These are phyloP conservation scores for Festucalex cinctus DNA, from an alignment of 2,113 vertebrate genomes.

Conservation along the genomic window DNA sequence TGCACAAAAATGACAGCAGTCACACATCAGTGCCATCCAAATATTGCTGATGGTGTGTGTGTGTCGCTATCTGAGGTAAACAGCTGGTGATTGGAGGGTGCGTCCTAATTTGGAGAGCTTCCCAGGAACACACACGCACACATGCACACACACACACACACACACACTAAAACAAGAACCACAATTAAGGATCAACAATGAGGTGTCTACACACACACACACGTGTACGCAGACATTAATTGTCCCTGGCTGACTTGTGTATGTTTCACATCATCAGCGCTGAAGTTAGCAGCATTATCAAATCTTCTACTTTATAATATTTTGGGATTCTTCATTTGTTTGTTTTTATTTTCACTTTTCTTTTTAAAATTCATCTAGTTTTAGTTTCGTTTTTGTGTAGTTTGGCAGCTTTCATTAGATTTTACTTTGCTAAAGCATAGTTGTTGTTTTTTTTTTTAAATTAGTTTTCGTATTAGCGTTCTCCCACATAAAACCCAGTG, in stretches of 20 bases:
- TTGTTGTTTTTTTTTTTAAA: too few species aligned
- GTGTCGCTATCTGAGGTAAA: slow-evolving; percentile 56
- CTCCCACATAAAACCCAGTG: too few species aligned
- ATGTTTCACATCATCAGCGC: neutral
- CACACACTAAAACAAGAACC: neutral
- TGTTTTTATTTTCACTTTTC: neutral
- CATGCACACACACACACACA: neutral
- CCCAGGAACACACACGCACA: slow-evolving; percentile 25
- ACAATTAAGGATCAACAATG: slow-evolving; percentile 2
- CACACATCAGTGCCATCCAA: neutral
- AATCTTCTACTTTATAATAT: too few species aligned
- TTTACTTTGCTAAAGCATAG: too few species aligned
- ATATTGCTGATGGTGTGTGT: neutral
- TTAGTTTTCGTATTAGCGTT: too few species aligned
- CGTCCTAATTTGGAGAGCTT: slow-evolving; percentile 53
- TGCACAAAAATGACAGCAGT: neutral
- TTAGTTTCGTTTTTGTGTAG: too few species aligned
- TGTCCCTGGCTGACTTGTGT: neutral
- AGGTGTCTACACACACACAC: slow-evolving; percentile 6
- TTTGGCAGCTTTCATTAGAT: too few species aligned
- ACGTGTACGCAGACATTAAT: neutral
- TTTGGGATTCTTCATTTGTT: neutral
- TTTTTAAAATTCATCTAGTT: neutral
- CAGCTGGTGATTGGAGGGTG: slow-evolving; percentile 61
- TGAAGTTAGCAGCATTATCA: neutral